These are phyloP conservation scores for Troides helena DNA, from an alignment of 2,888 invertebrate species.

Conservation along the genomic window DNA sequence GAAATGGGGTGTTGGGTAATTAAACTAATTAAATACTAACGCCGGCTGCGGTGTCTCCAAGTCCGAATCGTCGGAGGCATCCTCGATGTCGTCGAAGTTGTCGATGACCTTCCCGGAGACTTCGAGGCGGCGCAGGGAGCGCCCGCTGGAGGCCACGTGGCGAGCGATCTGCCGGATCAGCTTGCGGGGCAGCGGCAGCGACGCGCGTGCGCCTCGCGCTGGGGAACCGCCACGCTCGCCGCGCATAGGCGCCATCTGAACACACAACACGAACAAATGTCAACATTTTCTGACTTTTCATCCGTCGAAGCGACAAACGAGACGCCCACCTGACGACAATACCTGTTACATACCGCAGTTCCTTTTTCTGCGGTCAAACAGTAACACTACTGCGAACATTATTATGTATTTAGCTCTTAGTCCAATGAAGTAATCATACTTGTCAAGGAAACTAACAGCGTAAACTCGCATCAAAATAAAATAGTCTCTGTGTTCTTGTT, in stretches of 20 bases:
- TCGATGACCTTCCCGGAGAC: slow-evolving; percentile 75
- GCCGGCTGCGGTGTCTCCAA: slow-evolving; percentile 67
- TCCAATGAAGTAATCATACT: too few relatives aligned
- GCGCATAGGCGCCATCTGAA: slow-evolving; percentile 77
- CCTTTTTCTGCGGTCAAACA: too few relatives aligned
- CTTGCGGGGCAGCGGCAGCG: slow-evolving; percentile 70
- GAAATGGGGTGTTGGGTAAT: too few relatives aligned
- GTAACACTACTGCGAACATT: too few relatives aligned
- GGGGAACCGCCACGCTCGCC: slow-evolving; percentile 75
- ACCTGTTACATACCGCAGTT: too few relatives aligned
- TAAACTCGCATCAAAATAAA: too few relatives aligned
- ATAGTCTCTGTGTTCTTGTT: too few relatives aligned
- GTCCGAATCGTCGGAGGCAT: slow-evolving; percentile 68
- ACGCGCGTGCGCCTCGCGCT: slow-evolving; percentile 73
- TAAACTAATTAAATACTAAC: slow-evolving; percentile 48
- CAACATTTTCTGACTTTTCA: too few relatives aligned
- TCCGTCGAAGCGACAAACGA: too few relatives aligned
- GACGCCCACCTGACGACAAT: too few relatives aligned
- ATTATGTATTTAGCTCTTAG: too few relatives aligned
- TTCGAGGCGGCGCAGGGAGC: slow-evolving; percentile 73
- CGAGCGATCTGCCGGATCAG: slow-evolving; percentile 75
- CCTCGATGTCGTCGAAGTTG: slow-evolving; percentile 76
- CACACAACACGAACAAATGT: slow-evolving; percentile 7
- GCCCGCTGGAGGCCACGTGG: slow-evolving; percentile 75
- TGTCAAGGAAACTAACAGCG: too few relatives aligned